These are phyloP conservation scores for Channa maculata DNA, from an alignment of 2,113 vertebrate species.

Conservation along the genomic window DNA sequence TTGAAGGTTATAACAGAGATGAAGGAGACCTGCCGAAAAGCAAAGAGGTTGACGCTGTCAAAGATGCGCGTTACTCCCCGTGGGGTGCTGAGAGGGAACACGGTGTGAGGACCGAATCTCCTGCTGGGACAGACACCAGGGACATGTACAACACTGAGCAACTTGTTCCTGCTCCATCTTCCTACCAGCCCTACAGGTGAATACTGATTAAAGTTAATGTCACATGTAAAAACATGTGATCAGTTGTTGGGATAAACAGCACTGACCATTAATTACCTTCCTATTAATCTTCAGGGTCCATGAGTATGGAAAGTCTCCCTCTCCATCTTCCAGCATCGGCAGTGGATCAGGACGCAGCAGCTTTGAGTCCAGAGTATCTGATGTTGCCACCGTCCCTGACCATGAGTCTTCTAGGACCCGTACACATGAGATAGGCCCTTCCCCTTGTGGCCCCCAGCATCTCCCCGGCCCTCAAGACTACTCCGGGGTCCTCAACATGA, in stretches of 20 bases:
- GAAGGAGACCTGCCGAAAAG: constrained; percentile 71
- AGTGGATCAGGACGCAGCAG: constrained; percentile 67
- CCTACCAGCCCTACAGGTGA: constrained; percentile 88
- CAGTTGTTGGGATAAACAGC: background rate
- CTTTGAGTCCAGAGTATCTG: constrained; percentile 80
- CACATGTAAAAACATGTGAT: too few relatives aligned
- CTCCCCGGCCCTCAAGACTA: constrained; percentile 84
- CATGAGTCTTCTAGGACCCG: constrained; percentile 77
- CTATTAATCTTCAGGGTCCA: constrained; percentile 66
- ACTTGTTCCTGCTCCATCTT: constrained; percentile 82
- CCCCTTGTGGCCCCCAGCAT: constrained; percentile 71
- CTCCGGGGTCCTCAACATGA: constrained; percentile 84
- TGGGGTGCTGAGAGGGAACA: constrained; percentile 84
- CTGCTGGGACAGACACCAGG: constrained; percentile 75
- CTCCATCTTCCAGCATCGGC: constrained; percentile 70
- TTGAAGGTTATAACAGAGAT: constrained; percentile 74
- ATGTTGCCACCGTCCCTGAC: constrained; percentile 83
- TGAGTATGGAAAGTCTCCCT: constrained; percentile 75
- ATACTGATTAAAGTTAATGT: background rate
- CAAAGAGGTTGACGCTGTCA: constrained; percentile 70
- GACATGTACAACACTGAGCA: constrained; percentile 86
- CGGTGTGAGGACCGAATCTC: constrained; percentile 75
- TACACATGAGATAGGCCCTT: constrained; percentile 62
- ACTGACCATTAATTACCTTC: background rate
- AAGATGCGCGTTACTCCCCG: constrained; percentile 83